Percentiles rank a stretch among this genome's conserved stretches.
These are phyloP conservation scores for Oreochromis tanganicae DNA, from an alignment of 2,113 vertebrate genomes.

Conservation along the genomic window DNA sequence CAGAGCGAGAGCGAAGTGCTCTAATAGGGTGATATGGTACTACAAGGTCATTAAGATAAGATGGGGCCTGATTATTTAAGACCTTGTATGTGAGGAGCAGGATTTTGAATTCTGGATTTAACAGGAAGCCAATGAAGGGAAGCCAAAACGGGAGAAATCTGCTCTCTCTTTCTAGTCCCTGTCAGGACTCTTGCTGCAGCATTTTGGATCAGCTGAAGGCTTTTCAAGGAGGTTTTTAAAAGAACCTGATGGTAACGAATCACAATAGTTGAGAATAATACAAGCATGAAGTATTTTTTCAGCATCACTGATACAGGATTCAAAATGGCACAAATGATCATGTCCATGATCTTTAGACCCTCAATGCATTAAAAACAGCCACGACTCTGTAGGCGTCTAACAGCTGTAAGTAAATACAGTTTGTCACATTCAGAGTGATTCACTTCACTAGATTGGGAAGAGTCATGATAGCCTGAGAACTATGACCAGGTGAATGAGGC, in stretches of 20 bases:
- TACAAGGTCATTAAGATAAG: background rate
- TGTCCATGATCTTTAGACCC: background rate
- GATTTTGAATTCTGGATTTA: background rate
- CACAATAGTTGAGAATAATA: fast-evolving
- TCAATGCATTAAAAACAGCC: background rate
- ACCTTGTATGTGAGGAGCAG: background rate
- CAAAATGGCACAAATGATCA: background rate
- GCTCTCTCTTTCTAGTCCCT: background rate
- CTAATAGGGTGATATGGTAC: background rate
- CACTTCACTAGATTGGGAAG: background rate
- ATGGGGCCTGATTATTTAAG: background rate
- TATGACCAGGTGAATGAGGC: background rate
- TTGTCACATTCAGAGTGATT: background rate
- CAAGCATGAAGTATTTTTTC: fast-evolving
- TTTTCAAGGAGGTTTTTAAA: background rate
- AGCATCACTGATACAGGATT: background rate
- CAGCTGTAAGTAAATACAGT: background rate
- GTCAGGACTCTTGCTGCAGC: background rate
- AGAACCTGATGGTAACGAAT: background rate
- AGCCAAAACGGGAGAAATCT: background rate
- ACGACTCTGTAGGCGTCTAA: background rate
- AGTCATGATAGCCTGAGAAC: background rate
- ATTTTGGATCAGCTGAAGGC: fast-evolving
- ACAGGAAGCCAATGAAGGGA: background rate
- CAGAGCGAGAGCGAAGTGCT: fast-evolving